Percentiles rank a stretch among this genome's conserved stretches.
These are phyloP conservation scores for Monochamus alternatus DNA, from an alignment of 2,888 invertebrate species.

Conservation along the genomic window DNA sequence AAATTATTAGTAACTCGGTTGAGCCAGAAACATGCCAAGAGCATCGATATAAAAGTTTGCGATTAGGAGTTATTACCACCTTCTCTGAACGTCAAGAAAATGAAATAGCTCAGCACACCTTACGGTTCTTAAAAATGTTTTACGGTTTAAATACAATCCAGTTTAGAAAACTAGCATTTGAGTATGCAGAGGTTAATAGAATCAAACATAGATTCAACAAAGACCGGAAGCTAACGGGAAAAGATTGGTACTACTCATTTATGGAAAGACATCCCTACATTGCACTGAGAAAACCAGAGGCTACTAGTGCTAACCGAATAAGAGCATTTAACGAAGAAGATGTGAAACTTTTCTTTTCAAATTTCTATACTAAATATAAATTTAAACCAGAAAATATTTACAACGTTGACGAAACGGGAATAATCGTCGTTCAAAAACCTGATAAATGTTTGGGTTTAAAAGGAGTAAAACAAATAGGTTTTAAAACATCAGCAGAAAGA, in stretches of 20 bases:
- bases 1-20: no score
- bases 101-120: neutral
- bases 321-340: neutral
- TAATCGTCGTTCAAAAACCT: neutral
- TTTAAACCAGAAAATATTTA: neutral
- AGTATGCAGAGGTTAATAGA: neutral
- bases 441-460: neutral
- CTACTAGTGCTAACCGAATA: neutral
- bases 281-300: neutral
- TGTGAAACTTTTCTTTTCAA: neutral
- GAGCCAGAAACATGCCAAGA: no score
- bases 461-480: neutral
- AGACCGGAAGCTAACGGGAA: neutral
- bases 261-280: neutral
- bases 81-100: neutral
- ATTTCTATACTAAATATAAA: neutral
- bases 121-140: neutral
- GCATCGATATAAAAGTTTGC: no score
- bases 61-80: no score
- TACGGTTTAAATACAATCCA: neutral
- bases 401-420: constrained; percentile 1
- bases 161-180: no score
- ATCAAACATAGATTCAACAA: neutral
- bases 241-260: neutral
- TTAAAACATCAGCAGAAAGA: neutral